A percentile compares a stretch with the other conserved stretches of the same genome.
phyloP scores from a whole-genome alignment of 2,797 vertebrate genomes.

The Xenentodon cancila region DNA sequence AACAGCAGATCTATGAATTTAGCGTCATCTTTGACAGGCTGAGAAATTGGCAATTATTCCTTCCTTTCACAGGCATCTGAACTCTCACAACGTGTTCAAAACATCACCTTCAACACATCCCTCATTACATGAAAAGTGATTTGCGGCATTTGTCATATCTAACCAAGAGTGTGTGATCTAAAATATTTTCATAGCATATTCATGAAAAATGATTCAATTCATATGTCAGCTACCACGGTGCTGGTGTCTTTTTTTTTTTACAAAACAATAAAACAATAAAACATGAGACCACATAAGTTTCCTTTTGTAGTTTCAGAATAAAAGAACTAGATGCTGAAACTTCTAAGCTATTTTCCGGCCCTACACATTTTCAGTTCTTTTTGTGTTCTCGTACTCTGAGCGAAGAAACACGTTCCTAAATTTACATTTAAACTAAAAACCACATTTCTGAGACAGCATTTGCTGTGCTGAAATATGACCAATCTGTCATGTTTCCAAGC shows the following conservation, averaged over 20 bases:
- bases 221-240: slow-evolving; percentile 19
- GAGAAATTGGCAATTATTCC: not conserved
- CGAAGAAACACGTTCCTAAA: slow-evolving; percentile 5
- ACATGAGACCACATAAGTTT: slow-evolving; percentile 20
- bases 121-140: slow-evolving; percentile 2
- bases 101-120: not conserved
- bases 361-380: not conserved
- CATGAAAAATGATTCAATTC: slow-evolving; percentile 24
- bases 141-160: slow-evolving; percentile 21
- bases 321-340: too few relatives aligned
- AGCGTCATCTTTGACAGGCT: not conserved
- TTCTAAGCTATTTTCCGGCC: too few relatives aligned
- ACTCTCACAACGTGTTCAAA: not conserved
- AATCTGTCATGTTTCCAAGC: too few relatives aligned
- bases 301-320: too few relatives aligned
- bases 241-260: slow-evolving; percentile 27
- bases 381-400: not conserved
- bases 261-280: slow-evolving; percentile 3
- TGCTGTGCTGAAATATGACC: too few relatives aligned
- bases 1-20: slow-evolving; percentile 9
- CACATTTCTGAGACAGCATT: not conserved
- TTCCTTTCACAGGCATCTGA: not conserved
- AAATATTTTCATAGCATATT: slow-evolving; percentile 38
- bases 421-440: not conserved
- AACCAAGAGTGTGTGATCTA: slow-evolving; percentile 12